Percentiles rank a stretch among this genome's conserved stretches.
Evolutionary conservation across 2,113 vertebrate genomes (phyloP).

Genomic region (Serilophus lunatus): DNA sequence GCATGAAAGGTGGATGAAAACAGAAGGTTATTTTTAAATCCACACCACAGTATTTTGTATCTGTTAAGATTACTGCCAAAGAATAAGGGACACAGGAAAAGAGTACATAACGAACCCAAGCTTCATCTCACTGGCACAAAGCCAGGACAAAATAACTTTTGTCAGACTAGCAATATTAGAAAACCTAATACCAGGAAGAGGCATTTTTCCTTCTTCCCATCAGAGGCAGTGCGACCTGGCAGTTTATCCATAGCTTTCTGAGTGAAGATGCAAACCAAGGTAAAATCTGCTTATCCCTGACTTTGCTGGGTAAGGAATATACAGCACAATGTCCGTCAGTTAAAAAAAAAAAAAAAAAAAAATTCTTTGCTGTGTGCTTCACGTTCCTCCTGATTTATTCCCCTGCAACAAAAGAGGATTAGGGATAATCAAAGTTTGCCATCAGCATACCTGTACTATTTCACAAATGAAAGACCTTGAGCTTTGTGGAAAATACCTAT

Average conservation of each 20-base stretch:
- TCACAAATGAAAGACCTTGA: slow-evolving; percentile 7
- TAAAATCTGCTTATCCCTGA: neutral
- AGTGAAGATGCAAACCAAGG: slow-evolving; percentile 10
- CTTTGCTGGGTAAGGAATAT: neutral
- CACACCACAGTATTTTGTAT: slow-evolving; percentile 34
- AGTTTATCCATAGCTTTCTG: neutral
- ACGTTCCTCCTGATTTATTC: neutral
- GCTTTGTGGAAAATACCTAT: neutral
- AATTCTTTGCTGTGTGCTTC: neutral
- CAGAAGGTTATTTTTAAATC: slow-evolving; percentile 60
- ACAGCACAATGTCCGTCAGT: neutral
- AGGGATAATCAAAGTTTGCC: slow-evolving; percentile 7
- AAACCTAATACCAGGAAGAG: slow-evolving; percentile 43
- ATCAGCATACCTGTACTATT: neutral
- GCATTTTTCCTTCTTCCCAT: slow-evolving; percentile 18
- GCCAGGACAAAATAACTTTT: slow-evolving; percentile 49
- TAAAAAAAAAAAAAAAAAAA: neutral
- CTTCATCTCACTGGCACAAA: slow-evolving; percentile 40
- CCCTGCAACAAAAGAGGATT: slow-evolving; percentile 23
- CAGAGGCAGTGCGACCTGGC: neutral
- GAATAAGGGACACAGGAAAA: slow-evolving; percentile 34
- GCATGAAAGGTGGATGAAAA: slow-evolving; percentile 65
- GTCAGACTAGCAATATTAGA: slow-evolving; percentile 54
- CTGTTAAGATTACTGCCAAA: slow-evolving; percentile 46
- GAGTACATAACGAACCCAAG: slow-evolving; percentile 46